These are phyloP conservation scores for Muricea muricata DNA, from an alignment of 92 coral and sea anemone genomes.

Conservation along the genomic window DNA sequence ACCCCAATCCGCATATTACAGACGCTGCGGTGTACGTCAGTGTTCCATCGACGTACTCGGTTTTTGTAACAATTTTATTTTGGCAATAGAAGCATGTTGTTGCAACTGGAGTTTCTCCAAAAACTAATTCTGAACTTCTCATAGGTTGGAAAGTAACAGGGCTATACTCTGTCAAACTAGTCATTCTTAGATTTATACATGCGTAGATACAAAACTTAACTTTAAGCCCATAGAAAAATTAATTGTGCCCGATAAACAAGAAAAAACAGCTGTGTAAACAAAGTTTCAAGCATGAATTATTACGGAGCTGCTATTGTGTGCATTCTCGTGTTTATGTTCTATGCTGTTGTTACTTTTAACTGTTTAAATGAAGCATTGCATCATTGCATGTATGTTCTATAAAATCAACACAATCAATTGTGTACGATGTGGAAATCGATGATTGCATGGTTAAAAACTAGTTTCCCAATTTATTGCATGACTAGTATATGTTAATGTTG, in stretches of 20 bases:
- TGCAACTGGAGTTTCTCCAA: conserved; percentile 84
- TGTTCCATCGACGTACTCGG: conserved; percentile 81
- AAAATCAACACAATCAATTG: too few relatives aligned
- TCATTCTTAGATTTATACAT: neutral
- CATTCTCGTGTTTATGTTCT: too few relatives aligned
- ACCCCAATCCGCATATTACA: conserved; percentile 87
- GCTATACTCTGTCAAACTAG: conserved; percentile 52
- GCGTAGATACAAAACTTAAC: neutral
- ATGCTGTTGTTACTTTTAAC: neutral
- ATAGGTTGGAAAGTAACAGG: conserved; percentile 70
- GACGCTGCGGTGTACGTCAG: conserved; percentile 80
- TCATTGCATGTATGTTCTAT: too few relatives aligned
- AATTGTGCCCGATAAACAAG: too few relatives aligned
- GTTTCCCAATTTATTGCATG: too few relatives aligned
- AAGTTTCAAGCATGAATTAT: neutral
- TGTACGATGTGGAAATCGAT: too few relatives aligned
- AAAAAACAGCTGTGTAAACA: neutral
- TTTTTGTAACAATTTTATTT: conserved; percentile 79
- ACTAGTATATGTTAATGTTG: too few relatives aligned
- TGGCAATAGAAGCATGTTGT: conserved; percentile 86
- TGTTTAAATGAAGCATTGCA: too few relatives aligned
- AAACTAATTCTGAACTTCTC: conserved; percentile 53
- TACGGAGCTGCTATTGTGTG: too few relatives aligned
- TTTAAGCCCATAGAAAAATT: neutral
- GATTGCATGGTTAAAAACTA: too few relatives aligned